Evolutionary conservation across 2,113 vertebrate species (phyloP), one percentile per base, ranked within the genome.

Genomic region (Otis tarda): DNA sequence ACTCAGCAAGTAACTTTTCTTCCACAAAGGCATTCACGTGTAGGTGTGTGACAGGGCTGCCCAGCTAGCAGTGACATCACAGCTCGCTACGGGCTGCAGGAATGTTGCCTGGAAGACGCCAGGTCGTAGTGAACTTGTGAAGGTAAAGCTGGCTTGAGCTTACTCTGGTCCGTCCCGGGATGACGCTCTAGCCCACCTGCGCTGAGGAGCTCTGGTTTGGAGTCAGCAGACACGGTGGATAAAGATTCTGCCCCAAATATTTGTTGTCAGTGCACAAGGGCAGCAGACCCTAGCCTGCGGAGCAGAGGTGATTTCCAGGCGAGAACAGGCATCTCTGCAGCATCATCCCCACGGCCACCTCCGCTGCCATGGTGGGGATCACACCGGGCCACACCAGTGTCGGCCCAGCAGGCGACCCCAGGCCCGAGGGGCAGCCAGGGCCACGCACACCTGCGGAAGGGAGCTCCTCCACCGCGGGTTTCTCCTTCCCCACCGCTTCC

Each of bases 1-100:
- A 9, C 23, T 24, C 11, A 10, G 43, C 1, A 1, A 28, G 52
- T 24, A 33, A 33, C 43, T 4, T 37, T 43, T 63, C n/a, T 39
- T 64, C 41, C 73, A 23, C 8, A 8, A 22, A 59, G 21, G 9
- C 6, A 3, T 47, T 52, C 16, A 41, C 9, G 13, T 4, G 2
- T 33, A 3, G 1, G 12, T 1, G 1, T 28, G 61, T 33, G 47
- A 27, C 10, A 3, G 3, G 18, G 18, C 61, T 81, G 47, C 41
- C 25, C 24, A 10, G 53, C 33, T 16, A 13, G 12, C 3, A 1
- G 11, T n/a, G 65, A 20, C 10, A 7, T 7, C 14, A 0, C 1
- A 25, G 31, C 60, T 45, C 16, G 1, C 35, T 8, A 3, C 8
- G 31, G 27, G 31, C 74, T 59, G 37, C 59, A 5, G 14, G 33